Evolutionary conservation across 2,113 vertebrate species (phyloP).

Genomic region (Festucalex cinctus): DNA sequence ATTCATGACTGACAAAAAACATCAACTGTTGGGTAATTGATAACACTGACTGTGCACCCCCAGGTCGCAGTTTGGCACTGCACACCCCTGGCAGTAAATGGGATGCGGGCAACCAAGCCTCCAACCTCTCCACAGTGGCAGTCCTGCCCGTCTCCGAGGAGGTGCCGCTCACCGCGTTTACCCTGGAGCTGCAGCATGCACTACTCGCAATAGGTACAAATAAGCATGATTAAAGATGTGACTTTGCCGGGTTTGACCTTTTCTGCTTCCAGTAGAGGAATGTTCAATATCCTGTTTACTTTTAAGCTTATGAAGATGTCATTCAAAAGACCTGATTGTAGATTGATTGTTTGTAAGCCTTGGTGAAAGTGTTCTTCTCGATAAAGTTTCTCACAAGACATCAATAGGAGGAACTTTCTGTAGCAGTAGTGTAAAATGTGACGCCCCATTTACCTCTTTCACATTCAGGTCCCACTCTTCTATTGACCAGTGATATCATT

Average conservation of each 20-base stretch:
- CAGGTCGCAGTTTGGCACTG: slow-evolving; percentile 81
- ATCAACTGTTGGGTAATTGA: background rate
- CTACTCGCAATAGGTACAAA: slow-evolving; percentile 82
- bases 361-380: background rate
- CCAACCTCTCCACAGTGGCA: slow-evolving; percentile 89
- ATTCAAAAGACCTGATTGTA: background rate
- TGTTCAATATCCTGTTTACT: slow-evolving; percentile 1
- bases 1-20: background rate
- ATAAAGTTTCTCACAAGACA: background rate
- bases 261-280: background rate
- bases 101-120: slow-evolving; percentile 84
- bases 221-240: background rate
- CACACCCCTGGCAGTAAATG: slow-evolving; percentile 80
- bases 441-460: background rate
- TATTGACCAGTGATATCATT: slow-evolving; percentile 89
- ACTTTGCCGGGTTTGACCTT: background rate
- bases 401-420: background rate
- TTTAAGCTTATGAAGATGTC: background rate
- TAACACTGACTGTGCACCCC: slow-evolving; percentile 33
- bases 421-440: background rate
- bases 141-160: slow-evolving; percentile 90
- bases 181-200: slow-evolving; percentile 90
- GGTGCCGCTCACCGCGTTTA: slow-evolving; percentile 87
- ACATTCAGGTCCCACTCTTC: slow-evolving; percentile 79
- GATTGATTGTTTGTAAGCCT: background rate